Conservation (phyloP, 2,888 invertebrate species). For the Phasia obesa region DNA sequence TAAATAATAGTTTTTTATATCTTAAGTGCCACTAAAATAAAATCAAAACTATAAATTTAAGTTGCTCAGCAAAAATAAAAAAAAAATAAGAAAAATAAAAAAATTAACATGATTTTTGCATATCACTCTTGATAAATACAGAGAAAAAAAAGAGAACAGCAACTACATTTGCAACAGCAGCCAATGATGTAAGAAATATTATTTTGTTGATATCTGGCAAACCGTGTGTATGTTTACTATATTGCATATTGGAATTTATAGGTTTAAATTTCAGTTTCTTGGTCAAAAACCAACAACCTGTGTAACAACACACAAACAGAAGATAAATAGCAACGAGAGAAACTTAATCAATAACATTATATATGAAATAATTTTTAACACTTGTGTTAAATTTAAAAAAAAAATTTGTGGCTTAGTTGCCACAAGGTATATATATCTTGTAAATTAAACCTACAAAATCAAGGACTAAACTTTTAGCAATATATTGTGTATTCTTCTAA, state of each 20-base stretch:
- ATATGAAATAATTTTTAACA: conserved; percentile 42
- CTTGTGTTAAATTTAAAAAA: background rate
- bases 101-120: conserved; percentile 53
- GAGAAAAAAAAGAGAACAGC: background rate
- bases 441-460: conserved; percentile 14
- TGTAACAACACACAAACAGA: conserved; percentile 9
- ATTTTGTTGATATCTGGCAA: conserved; percentile 8
- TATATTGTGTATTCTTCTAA: too few species aligned
- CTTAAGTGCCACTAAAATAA: conserved; percentile 31
- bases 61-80: background rate
- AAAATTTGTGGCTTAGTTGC: conserved; percentile 7
- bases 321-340: background rate
- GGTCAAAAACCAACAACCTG: conserved; percentile 52
- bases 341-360: too few species aligned
- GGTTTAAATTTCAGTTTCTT: conserved; percentile 47
- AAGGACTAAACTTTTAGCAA: too few species aligned
- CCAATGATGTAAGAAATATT: conserved; percentile 61
- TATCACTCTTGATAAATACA: conserved; percentile 50
- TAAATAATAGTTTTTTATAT: conserved; percentile 34
- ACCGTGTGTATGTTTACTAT: background rate
- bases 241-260: conserved; percentile 43
- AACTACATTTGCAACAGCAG: conserved; percentile 5
- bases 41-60: conserved; percentile 30
- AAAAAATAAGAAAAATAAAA: conserved; percentile 11
- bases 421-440: conserved; percentile 21